Base-by-base conservation (phyloP, 1,140 invertebrate genomes). In the Steinernema khuongi region DNA sequence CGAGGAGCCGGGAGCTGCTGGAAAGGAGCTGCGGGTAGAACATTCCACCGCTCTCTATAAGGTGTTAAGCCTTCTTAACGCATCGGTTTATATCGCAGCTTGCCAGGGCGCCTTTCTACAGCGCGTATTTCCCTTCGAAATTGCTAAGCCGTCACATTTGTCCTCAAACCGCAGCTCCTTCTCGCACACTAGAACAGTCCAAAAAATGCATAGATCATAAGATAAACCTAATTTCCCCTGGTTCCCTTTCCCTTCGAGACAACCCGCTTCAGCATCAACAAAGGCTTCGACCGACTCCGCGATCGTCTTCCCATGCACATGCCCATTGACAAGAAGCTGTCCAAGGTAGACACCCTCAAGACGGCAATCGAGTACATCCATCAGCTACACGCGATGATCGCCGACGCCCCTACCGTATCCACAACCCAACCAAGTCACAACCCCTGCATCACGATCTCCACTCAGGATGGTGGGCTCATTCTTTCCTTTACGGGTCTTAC, bases 351-450 rank as follows among this genome's bases (percentile, higher is more conserved):
- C 22, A 60, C 50, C 26, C 50, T 60, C 2, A 60, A 60, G 19
- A 60, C 50, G 11, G 50, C 50, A 22, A 60, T 60, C 50, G 50
- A 60, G 26, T 60, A 60, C 19, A 60, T 60, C 50, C 50, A 60
- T 22, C 14, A 60, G 22, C 19, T 60, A 22, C 50, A 60, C 50
- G 7, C 50, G 50, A 60, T 60, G 50, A 60, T 60, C 50, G 50
- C 26, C 50, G 50, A 60, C 19, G 50, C 50, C 4, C 50, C 50
- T 26, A 26, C 50, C 7, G 22, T 26, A 26, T 60, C 22, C 50
- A n/a, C 50, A 60, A 2, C 2, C 50, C 50, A 60, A 60, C 19
- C 22, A 2, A 60, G 19, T 22, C 4, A 22, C 11, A 60, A 60
- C 26, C 50, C 50, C 19, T 17, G 14, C 22, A 60, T 60, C 50